Evolutionary conservation across 2,113 vertebrate genomes (phyloP), one percentile per base, ranked within the genome.

Genomic region (Epinephelus lanceolatus): DNA sequence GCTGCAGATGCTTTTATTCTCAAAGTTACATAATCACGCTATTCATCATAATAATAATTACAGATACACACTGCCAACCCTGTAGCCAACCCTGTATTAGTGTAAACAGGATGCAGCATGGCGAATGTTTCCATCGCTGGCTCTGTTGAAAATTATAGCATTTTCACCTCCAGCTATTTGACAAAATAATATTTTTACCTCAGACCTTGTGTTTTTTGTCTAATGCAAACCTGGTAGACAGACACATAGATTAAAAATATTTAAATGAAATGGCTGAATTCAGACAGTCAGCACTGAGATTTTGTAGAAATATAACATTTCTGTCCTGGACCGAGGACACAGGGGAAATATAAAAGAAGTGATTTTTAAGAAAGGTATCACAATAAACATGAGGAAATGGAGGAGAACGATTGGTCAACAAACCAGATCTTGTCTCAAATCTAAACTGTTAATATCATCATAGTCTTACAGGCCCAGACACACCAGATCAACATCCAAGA

Each of bases 1-100:
- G 33, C 55, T 68, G 45, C 25, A 57, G 42, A 74, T 37, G 49
- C 8, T 66, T 69, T 81, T 71, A 55, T 76, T 19, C 40, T 71
- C 60, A 23, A 21, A 42, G 42, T 73, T 71, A 19, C 61, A 69
- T 30, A 23, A 71, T 19, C 42, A 30, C 42, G 4, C 27, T 37
- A 30, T 81, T 76, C 17, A 61, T 84, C 65, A 37, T 68, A 7
- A 55, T 69, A 30, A 75, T 76, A 56, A 75, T 71, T 68, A 70
- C 30, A 84, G 55, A 61, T 76, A 2, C 23, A 69, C 33, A 6
- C 19, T 55, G 60, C 12, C 53, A 66, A 27, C 11, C 62, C 53
- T 23, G 25, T 37, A 30, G 60, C 9, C 53, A 66, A 23, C 11
- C 62, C 53, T 23, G 25, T 37, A 30, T 49, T 40, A 23, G 12